Conservation (phyloP, 2,888 invertebrate species). For the Macrosiphum euphorbiae region DNA sequence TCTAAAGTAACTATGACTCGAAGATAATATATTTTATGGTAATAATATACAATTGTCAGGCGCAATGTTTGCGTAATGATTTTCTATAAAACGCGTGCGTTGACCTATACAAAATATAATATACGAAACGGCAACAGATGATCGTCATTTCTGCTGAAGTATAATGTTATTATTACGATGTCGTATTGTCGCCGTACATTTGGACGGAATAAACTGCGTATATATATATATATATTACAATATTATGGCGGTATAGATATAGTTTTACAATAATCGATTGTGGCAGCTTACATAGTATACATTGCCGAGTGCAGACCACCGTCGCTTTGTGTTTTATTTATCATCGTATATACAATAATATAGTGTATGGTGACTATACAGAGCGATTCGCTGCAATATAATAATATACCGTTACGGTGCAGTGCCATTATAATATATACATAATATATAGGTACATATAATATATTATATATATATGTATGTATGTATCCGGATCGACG, state of each 20-base stretch:
- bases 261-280: background rate
- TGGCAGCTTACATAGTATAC: background rate
- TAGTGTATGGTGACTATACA: background rate
- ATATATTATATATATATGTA: background rate
- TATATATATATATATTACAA: background rate
- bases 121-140: background rate
- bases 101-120: background rate
- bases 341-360: background rate
- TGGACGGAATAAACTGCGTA: background rate
- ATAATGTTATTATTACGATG: background rate
- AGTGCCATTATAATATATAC: background rate
- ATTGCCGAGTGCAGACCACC: background rate
- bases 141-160: background rate
- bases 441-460: background rate
- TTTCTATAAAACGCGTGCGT: background rate
- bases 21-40: background rate
- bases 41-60: background rate
- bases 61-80: background rate
- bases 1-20: background rate
- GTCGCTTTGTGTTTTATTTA: background rate
- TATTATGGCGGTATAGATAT: background rate
- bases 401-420: slow-evolving; percentile 26
- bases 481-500: background rate
- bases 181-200: background rate
- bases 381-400: background rate